Evolutionary conservation across 2,113 vertebrate species (phyloP).

Genomic region (Drymodes brunneopygia): DNA sequence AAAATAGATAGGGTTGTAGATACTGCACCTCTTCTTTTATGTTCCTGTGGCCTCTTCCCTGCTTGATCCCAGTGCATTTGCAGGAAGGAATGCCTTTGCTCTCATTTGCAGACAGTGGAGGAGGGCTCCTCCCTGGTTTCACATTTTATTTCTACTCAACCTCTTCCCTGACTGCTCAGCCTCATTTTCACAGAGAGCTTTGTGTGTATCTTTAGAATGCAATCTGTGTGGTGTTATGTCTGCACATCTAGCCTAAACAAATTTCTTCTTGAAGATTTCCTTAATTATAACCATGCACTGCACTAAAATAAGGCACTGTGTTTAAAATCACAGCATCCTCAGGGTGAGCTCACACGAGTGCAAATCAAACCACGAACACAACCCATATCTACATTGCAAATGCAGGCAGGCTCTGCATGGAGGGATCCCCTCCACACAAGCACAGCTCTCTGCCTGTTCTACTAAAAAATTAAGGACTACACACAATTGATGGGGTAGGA

Average conservation of each 20-base stretch:
- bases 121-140: neutral
- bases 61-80: neutral
- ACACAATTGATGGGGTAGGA: neutral
- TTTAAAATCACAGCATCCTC: neutral
- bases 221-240: neutral
- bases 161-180: neutral
- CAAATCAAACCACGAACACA: neutral
- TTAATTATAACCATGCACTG: neutral
- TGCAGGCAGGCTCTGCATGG: fast-evolving
- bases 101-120: neutral
- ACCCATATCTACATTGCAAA: neutral
- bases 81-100: neutral
- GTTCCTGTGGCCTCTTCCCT: neutral
- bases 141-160: neutral
- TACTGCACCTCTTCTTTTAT: neutral
- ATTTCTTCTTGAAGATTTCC: neutral
- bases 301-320: neutral
- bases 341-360: neutral
- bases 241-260: neutral
- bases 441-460: neutral
- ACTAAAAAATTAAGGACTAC: neutral
- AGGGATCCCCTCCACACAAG: neutral
- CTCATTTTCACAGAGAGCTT: neutral
- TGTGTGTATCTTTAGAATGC: neutral
- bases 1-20: neutral